Evolutionary conservation across 2,113 vertebrate species (phyloP), one percentile per base, ranked within the genome.

Genomic region (Gymnarchus niloticus): DNA sequence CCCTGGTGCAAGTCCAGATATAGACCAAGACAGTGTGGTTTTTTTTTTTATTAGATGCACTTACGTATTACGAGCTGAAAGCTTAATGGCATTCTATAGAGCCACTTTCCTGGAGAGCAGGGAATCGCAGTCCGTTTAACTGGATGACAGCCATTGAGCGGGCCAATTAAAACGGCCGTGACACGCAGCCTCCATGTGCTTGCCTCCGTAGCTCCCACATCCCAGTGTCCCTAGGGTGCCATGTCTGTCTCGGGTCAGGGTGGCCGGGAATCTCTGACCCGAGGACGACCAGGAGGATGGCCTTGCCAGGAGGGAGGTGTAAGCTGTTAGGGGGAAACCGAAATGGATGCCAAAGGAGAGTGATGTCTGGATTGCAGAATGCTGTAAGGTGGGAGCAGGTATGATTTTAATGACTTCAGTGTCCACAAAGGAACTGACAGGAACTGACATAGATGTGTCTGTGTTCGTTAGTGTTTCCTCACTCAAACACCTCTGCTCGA

Each of bases 351-450:
- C 84, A 65, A 86, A 88, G 86, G 69, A 91, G 85, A 59, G 61
- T n/a, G 12, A 49, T 48, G 83, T 80, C 81, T 83, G 83, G 84
- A n/a, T n/a, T n/a, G n/a, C n/a, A 44, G 33, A 87, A 83, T 37
- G 81, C 59, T 48, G 77, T 85, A 84, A 65, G 88, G 84, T 77
- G 86, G 80, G 90, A 82, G 78, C 90, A 93, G 91, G 90, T 92
- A 89, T 52, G 33, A 86, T 90, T 89, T 89, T 84, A 88, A 88
- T 89, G 87, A 88, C 52, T 86, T 23, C 37, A 23, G 46, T 21
- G 49, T 52, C 77, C 85, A 65, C 17, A 86, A 46, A 81, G 78
- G 33, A 73, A 46, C 80, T 86, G 85, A 28, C 46, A 73, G 57
- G 54, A 56, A 65, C 56, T 4, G 52, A 76, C 73, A 85, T 49